A percentile compares a stretch with the other conserved stretches of the same genome.
Evolutionary conservation across 2,888 invertebrate species (phyloP).

Genomic region (Melinaea marsaeus): DNA sequence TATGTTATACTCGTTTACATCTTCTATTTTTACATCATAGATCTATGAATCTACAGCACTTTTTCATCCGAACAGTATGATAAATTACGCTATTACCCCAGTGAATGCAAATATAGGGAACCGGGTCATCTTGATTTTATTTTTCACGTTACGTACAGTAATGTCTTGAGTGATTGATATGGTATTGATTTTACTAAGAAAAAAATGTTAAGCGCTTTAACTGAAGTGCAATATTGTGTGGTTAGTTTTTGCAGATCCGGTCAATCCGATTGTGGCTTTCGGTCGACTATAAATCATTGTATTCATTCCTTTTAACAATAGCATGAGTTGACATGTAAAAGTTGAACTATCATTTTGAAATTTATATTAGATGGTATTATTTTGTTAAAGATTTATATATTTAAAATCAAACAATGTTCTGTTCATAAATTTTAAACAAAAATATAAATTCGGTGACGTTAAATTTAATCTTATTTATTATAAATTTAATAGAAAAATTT

Average conservation of each 20-base stretch:
- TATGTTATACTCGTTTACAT: slow-evolving; percentile 3
- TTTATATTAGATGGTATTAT: not conserved
- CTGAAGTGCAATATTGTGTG: slow-evolving; percentile 27
- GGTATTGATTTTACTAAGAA: slow-evolving; percentile 39
- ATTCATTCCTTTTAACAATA: slow-evolving; percentile 29
- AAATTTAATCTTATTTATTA: not conserved
- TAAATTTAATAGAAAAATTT: not conserved
- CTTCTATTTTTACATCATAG: slow-evolving; percentile 13
- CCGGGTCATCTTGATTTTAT: slow-evolving; percentile 70
- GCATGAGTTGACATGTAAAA: slow-evolving; percentile 13
- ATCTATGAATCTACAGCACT: slow-evolving; percentile 42
- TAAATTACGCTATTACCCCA: slow-evolving; percentile 60
- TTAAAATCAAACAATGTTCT: too few relatives aligned
- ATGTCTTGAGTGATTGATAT: slow-evolving; percentile 68
- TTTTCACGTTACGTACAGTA: slow-evolving; percentile 64
- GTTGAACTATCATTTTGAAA: not conserved
- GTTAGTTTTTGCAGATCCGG: slow-evolving; percentile 66
- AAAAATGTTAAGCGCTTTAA: slow-evolving; percentile 52
- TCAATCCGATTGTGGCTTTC: slow-evolving; percentile 52
- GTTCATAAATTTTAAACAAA: too few relatives aligned
- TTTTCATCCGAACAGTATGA: slow-evolving; percentile 63
- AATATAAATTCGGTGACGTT: not conserved
- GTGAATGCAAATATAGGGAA: slow-evolving; percentile 74
- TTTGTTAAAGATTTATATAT: not conserved
- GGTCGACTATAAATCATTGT: slow-evolving; percentile 32